Evolutionary conservation across 2,797 vertebrate species (phyloP), one percentile per base, ranked within the genome.

Genomic region (Leuciscus waleckii): DNA sequence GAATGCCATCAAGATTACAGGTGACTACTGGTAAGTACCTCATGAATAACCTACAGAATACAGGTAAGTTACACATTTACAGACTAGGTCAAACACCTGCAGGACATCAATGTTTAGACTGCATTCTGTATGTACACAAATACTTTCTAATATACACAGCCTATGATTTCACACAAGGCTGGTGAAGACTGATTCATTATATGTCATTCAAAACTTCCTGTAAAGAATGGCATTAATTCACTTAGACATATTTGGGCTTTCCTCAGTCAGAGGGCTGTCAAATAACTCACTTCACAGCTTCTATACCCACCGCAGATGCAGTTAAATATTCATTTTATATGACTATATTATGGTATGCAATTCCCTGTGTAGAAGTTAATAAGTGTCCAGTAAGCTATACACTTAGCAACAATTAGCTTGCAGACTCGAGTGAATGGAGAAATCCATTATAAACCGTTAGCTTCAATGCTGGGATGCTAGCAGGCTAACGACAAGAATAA

Each of bases 401-500:
- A 49, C 29, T 29, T 77, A 79, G 76, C 63, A 70, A 43, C 16
- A 32, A 61, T 61, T 85, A 85, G 83, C 76, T 54, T 37, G 69
- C 58, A 82, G 79, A 56, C 61, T 67, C 35, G 35, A 56, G 71
- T 29, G 70, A 69, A 82, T 21, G 71, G 58, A 86, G 35, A 68
- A 76, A n/a, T 13, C 63, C 79, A 76, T 43, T 82, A 2, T 75
- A 75, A 71, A 79, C 51, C 6, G n/a, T 71, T 85, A 85, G 83
- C 83, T 58, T 46, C 2, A 0, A 19, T 49, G 75, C 49, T 84
- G 79, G 35, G 37, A 29, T 16, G 75, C 51, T 84, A 84, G 26
- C 32, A 14, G 0, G 69, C 65, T 80, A 61, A 41, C 46, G 35
- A 43, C 46, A 14, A 75, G 32, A 13, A 58, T 39, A 65, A 79